Base-by-base conservation (phyloP, 2,888 invertebrate genomes). In the Leptothorax acervorum region DNA sequence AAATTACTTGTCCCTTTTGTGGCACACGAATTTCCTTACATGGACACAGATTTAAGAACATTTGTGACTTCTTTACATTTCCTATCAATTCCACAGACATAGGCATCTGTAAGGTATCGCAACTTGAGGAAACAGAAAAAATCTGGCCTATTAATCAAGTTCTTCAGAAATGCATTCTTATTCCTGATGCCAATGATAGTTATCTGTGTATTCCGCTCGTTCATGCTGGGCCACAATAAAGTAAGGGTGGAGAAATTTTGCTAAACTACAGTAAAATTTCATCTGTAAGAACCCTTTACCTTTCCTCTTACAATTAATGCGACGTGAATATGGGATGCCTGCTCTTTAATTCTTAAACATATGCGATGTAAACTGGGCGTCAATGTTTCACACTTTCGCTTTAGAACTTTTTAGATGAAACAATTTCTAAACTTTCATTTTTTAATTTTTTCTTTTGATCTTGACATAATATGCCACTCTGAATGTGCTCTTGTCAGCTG, bases 41-140 rank as follows among this genome's bases (percentile, higher is more conserved):
- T 8, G 70, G 70, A 70, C 23, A 70, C n/a, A 53, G 8, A 70
- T 70, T 70, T 70, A 35, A 8, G 6, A 70, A 70, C 23, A 70
- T 70, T 70, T n/a, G 53, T 70, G 23, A 70, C 5, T 70, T 70
- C 8, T 70, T 70, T 70, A 39, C 70, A 53, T 70, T 53, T 70
- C 35, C 53, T 70, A 70, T 70, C 6, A 0, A 70, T 12, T 70
- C 70, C 12, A 70, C 53, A 23, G 70, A 53, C 35, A n/a, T 70
- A 3, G 53, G 53, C 23, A 70, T 70, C 9, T 53, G 70, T 70
- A 53, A 53, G 15, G 53, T 70, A 70, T 70, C 23, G 0, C n/a
- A 39, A 70, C 70, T 70, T 39, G 70, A 70, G 15, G n/a, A 70
- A 70, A 11, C n/a, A 3, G 53, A 53, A 70, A 53, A 53, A 53